These are phyloP conservation scores for Neogobius melanostomus DNA, from an alignment of 2,113 vertebrate genomes.

Conservation along the genomic window DNA sequence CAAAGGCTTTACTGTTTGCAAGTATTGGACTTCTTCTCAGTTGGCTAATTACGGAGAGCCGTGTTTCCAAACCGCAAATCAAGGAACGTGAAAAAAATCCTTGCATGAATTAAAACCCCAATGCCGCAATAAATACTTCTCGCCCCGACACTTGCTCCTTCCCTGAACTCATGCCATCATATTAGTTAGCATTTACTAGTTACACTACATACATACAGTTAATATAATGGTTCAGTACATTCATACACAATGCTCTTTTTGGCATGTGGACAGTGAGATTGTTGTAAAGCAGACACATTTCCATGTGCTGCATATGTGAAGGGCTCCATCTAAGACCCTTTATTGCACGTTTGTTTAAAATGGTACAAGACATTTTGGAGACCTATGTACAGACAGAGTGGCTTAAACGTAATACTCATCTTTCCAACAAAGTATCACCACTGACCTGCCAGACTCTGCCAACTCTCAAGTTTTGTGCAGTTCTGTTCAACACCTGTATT, in stretches of 20 bases:
- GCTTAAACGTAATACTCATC: constrained; percentile 14
- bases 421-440: constrained; percentile 15
- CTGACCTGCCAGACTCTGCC: constrained; percentile 20
- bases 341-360: constrained; percentile 66
- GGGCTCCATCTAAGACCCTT: constrained; percentile 29
- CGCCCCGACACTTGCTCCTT: background rate
- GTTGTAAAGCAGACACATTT: constrained; percentile 21
- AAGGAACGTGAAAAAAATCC: background rate
- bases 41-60: constrained; percentile 12
- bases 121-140: constrained; percentile 4
- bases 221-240: constrained; percentile 47
- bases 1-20: background rate
- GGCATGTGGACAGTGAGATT: constrained; percentile 49
- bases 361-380: constrained; percentile 24
- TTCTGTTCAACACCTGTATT: constrained; percentile 17
- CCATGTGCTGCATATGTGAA: constrained; percentile 37
- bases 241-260: constrained; percentile 55
- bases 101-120: background rate
- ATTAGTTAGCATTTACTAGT: constrained; percentile 21
- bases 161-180: constrained; percentile 2
- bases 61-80: background rate
- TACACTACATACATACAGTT: constrained; percentile 29
- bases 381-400: constrained; percentile 32
- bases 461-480: constrained; percentile 18
- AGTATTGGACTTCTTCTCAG: background rate